Evolutionary conservation across 2,888 invertebrate species (phyloP).

Genomic region (Athalia circularis): DNA sequence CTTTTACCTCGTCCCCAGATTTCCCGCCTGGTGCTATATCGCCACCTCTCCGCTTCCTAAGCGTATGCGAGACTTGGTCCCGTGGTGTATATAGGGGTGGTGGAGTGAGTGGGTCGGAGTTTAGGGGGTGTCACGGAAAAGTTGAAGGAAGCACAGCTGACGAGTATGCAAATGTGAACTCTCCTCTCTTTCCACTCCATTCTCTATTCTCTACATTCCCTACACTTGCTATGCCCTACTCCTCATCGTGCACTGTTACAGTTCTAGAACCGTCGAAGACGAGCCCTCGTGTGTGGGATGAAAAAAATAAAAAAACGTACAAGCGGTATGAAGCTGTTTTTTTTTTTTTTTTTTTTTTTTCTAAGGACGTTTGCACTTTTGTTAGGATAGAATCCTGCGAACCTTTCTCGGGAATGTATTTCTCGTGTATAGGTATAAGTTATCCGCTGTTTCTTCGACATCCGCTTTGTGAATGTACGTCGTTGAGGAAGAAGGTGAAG

Average conservation of each 20-base stretch:
- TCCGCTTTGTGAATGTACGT: not conserved
- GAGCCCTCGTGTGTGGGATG: not conserved
- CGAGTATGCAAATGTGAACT: slow-evolving; percentile 73
- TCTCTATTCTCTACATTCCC: slow-evolving; percentile 16
- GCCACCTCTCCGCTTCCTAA: slow-evolving; percentile 51
- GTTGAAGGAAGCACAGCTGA: slow-evolving; percentile 75
- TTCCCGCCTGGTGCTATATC: slow-evolving; percentile 44
- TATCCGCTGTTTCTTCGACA: not conserved
- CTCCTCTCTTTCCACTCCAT: slow-evolving; percentile 20
- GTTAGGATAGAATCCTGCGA: not conserved
- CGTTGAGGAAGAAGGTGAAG: not conserved
- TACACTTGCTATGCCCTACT: not conserved
- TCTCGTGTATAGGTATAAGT: too few species aligned
- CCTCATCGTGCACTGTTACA: not conserved
- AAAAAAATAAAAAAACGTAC: too few species aligned
- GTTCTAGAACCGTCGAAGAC: not conserved
- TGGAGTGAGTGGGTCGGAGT: slow-evolving; percentile 50
- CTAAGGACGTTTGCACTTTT: too few species aligned
- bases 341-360: too few species aligned
- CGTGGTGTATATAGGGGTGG: slow-evolving; percentile 6
- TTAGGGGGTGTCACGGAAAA: slow-evolving; percentile 70
- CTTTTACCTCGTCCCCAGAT: not conserved
- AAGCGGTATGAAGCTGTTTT: too few species aligned
- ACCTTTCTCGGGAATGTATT: not conserved
- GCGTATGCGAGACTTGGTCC: slow-evolving; percentile 41